phyloP scores from a whole-genome alignment of 2,888 invertebrate species.

The Adelognathus sp. region DNA sequence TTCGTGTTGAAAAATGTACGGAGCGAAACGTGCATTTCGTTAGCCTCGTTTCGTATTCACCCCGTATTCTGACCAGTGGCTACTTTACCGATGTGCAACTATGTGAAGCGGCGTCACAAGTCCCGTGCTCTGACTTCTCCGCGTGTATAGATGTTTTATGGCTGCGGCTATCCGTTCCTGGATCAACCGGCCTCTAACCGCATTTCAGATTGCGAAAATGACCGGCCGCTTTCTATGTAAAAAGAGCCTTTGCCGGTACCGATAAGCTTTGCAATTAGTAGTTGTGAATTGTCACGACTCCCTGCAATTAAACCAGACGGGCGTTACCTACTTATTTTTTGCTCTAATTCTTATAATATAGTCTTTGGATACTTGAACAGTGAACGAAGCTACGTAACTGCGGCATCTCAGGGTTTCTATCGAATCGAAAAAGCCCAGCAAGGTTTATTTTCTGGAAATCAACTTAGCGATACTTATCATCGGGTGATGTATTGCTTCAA shows the following conservation, averaged over 20 bases:
- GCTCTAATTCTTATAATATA: neutral
- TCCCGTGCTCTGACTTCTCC: constrained; percentile 50
- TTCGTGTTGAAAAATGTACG: neutral
- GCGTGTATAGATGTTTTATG: constrained; percentile 57
- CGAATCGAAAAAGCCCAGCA: neutral
- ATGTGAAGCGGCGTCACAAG: constrained; percentile 39
- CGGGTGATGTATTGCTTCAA: constrained; percentile 29
- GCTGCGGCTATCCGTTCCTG: constrained; percentile 54
- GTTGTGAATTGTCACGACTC: neutral
- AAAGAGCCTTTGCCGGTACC: constrained; percentile 3
- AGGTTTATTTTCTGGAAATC: constrained; percentile 31
- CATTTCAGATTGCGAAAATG: constrained; percentile 39
- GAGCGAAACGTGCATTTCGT: constrained; percentile 48
- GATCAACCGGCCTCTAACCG: constrained; percentile 51
- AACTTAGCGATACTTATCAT: constrained; percentile 23
- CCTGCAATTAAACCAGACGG: neutral
- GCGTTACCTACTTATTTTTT: neutral
- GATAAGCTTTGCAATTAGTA: constrained; percentile 4
- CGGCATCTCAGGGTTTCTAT: neutral
- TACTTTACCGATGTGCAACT: constrained; percentile 44
- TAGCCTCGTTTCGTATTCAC: constrained; percentile 45
- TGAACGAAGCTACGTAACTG: neutral
- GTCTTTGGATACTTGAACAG: neutral
- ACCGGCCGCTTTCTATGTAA: neutral
- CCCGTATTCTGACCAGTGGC: neutral